phyloP scores from a whole-genome alignment of 2,113 vertebrate genomes.

The Chaenogobius annularis region DNA sequence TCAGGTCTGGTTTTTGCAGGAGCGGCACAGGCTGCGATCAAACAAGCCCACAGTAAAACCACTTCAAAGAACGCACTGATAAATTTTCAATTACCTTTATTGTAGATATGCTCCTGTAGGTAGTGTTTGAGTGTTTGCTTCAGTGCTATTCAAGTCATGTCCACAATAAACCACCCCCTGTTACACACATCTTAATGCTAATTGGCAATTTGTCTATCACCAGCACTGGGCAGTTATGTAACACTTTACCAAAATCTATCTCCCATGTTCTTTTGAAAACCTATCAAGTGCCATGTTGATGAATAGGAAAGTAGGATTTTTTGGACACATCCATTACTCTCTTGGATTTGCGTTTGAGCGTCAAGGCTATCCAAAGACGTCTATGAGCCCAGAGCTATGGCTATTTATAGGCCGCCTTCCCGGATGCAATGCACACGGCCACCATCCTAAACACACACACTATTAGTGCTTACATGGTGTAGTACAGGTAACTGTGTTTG shows the following conservation, averaged over 20 bases:
- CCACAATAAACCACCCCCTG: slow-evolving; percentile 13
- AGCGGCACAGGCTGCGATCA: slow-evolving; percentile 52
- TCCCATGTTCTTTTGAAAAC: slow-evolving; percentile 3
- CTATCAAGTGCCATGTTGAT: slow-evolving; percentile 7
- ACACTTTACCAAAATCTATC: not conserved
- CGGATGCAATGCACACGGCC: slow-evolving; percentile 52
- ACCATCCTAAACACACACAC: slow-evolving; percentile 46
- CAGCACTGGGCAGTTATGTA: slow-evolving; percentile 14
- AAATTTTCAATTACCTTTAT: slow-evolving; percentile 62
- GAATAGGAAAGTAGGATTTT: not conserved
- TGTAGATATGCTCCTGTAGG: slow-evolving; percentile 43
- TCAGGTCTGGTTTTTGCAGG: slow-evolving; percentile 47
- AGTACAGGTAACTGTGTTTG: slow-evolving; percentile 19
- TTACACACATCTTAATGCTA: slow-evolving; percentile 13
- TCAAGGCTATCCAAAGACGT: slow-evolving; percentile 61
- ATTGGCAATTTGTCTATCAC: slow-evolving; percentile 10
- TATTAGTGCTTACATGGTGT: slow-evolving; percentile 40
- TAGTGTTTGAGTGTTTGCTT: slow-evolving; percentile 49
- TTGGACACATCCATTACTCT: slow-evolving; percentile 9
- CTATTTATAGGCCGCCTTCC: slow-evolving; percentile 65
- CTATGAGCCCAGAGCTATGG: slow-evolving; percentile 46
- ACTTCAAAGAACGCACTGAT: slow-evolving; percentile 65
- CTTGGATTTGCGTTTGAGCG: slow-evolving; percentile 17
- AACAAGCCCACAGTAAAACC: slow-evolving; percentile 43
- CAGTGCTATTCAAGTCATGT: slow-evolving; percentile 40